phyloP scores from a whole-genome alignment of 2,113 vertebrate species.

The Sula dactylatra region DNA sequence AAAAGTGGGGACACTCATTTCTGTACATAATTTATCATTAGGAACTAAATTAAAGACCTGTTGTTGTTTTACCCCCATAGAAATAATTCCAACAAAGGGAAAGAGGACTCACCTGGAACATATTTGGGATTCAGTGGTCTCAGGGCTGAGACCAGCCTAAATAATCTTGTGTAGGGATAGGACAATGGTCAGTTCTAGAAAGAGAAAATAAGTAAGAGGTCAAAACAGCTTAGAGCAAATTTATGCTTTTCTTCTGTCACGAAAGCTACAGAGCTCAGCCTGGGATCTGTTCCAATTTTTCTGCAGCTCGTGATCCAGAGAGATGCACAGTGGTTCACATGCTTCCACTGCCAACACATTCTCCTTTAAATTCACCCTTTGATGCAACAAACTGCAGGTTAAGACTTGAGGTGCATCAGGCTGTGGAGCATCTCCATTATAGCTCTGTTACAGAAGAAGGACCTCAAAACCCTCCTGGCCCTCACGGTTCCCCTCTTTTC shows the following conservation, averaged over 20 bases:
- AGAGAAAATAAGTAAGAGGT: not conserved
- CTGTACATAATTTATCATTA: not conserved
- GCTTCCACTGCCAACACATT: not conserved
- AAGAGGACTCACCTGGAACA: not conserved
- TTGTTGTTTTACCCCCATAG: not conserved
- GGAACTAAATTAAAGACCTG: not conserved
- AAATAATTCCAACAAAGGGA: not conserved
- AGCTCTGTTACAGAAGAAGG: not conserved
- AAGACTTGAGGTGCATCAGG: not conserved
- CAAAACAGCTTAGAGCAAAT: not conserved
- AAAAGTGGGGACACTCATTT: not conserved
- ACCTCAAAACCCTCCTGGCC: not conserved
- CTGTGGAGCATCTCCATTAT: not conserved
- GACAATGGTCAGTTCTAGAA: not conserved
- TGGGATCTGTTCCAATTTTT: not conserved
- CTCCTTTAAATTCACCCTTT: not conserved
- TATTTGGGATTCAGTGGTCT: not conserved
- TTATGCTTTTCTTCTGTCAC: not conserved
- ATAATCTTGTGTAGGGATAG: not conserved
- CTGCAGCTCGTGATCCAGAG: not conserved
- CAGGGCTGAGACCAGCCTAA: not conserved
- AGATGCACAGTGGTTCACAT: not conserved
- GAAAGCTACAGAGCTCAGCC: not conserved
- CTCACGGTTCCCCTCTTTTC: not conserved
- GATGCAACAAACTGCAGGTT: not conserved